Conservation (phyloP, 2,888 invertebrate species). For the Dolichomitus sp. region DNA sequence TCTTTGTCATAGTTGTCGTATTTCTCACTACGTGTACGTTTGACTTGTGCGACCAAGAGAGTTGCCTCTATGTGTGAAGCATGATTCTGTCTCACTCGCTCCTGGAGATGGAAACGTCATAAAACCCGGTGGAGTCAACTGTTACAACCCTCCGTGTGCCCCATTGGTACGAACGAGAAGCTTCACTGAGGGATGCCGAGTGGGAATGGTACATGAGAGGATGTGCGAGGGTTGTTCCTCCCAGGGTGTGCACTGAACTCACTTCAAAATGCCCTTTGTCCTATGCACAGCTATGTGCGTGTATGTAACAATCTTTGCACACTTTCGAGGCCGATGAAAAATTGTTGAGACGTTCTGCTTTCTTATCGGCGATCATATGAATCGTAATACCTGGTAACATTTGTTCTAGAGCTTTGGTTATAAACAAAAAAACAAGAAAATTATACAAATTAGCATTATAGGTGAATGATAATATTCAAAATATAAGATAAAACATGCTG, state of each 20-base stretch:
- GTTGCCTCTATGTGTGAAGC: conserved; percentile 33
- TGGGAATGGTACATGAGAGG: conserved; percentile 56
- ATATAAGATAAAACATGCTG: no score
- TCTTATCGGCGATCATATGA: not conserved
- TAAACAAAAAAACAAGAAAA: not conserved
- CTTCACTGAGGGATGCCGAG: conserved; percentile 57
- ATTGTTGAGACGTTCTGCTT: not conserved
- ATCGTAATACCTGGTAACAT: not conserved
- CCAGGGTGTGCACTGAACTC: conserved; percentile 28
- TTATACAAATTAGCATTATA: no score
- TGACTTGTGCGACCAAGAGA: conserved; percentile 5
- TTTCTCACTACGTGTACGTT: conserved; percentile 34
- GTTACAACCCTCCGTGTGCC: conserved; percentile 75
- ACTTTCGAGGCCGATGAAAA: not conserved
- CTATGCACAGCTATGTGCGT: not conserved
- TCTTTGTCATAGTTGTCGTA: conserved; percentile 36
- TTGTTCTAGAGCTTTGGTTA: not conserved
- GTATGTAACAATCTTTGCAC: conserved; percentile 1
- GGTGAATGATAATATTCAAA: no score
- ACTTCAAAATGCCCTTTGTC: conserved; percentile 44
- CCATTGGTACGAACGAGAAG: conserved; percentile 64
- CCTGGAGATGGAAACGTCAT: conserved; percentile 77
- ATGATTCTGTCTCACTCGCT: conserved; percentile 74
- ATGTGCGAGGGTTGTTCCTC: conserved; percentile 53
- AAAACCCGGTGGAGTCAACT: conserved; percentile 77